Base-by-base conservation (phyloP, 2,888 invertebrate genomes). In the Eupithecia abbreviata region DNA sequence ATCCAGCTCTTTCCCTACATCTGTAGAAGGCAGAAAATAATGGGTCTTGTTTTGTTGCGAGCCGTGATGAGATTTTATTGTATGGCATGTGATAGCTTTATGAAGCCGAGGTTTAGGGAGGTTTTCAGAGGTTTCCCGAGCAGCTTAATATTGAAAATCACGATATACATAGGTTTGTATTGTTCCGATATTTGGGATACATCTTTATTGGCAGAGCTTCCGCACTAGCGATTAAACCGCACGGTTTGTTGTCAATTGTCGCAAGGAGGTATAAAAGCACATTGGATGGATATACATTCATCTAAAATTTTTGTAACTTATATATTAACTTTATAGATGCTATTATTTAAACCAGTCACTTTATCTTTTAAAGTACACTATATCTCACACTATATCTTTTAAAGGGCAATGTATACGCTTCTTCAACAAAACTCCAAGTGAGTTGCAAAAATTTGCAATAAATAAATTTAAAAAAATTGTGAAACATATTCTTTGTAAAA, bases 1-100 rank as follows among this genome's bases (percentile, higher is more conserved):
- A 42, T 45, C 68, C 12, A 47, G 2, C 76, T 78, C 78, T 58
- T 30, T 0, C 47, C 58, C 78, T 76, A 72, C 30, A 47, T 58
- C 47, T 77, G 72, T 78, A 74, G 41, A 74, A 72, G 66, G 74
- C 76, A 74, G 71, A 45, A 76, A 72, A 79, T 81, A 79, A 82
- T 80, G 77, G 75, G 72, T 47, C 80, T 79, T 82, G 80, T 82
- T 82, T 81, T 82, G 82, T 80, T 80, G 77, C 77, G 67, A 76
- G 78, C 30, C 65, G 74, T 81, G 82, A 81, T 80, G 81, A 81
- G 81, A 79, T 80, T 81, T 78, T 75, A 81, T 82, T 82, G 82
- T 80, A 77, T 74, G 66, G 75, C 51, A 73, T 78, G 74, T 78
- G 76, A 76, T 78, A 72, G 76, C 76, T 78, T 76, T 76, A 76